Base-by-base conservation (phyloP, 1,140 invertebrate species). In the Goniozus legneri region DNA sequence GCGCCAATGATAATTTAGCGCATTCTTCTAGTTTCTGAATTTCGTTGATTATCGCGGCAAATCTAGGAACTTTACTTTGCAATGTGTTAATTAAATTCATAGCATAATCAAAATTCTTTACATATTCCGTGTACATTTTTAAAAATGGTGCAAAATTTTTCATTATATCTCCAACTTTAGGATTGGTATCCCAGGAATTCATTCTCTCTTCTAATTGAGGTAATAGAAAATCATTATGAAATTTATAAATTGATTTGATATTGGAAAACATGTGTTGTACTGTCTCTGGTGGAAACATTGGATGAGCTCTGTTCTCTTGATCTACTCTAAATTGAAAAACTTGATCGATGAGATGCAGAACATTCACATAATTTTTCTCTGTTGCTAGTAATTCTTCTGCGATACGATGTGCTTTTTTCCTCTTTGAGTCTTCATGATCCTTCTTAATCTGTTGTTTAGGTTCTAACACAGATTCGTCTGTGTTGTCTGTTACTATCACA, bases 101-200 rank as follows among this genome's bases (percentile, higher is more conserved):
- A 13, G 84, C 82, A 31, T 75, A 75, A 61, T 85, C 79, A 70
- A 87, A 89, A 62, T 88, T 83, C 53, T 80, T 78, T 14, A 88
- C 85, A 60, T 88, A 89, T 16, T 80, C 76, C 0, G 85, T 82
- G 51, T 88, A 89, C 54, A 88, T 76, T 67, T 88, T 89, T 0
- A 89, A 70, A 67, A 88, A 89, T 2, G 85, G 86, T 16, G 86
- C 87, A 62, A 86, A 87, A 58, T 81, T 83, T 12, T 87, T 82
- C 69, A 89, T 85, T 12, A 89, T 81, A 68, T 89, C 86, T n/a
- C 86, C 79, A 44, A 89, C 82, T 69, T 79, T 79, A 3, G 77
- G 77, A 50, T 78, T 66, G 14, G 67, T 60, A 10, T 79, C 70
- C 86, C 86, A 89, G 43, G 77, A 73, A 24, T 77, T 62, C 52